Base-by-base conservation (phyloP, 2,797 vertebrate species). In the Pogonophryne albipinna region DNA sequence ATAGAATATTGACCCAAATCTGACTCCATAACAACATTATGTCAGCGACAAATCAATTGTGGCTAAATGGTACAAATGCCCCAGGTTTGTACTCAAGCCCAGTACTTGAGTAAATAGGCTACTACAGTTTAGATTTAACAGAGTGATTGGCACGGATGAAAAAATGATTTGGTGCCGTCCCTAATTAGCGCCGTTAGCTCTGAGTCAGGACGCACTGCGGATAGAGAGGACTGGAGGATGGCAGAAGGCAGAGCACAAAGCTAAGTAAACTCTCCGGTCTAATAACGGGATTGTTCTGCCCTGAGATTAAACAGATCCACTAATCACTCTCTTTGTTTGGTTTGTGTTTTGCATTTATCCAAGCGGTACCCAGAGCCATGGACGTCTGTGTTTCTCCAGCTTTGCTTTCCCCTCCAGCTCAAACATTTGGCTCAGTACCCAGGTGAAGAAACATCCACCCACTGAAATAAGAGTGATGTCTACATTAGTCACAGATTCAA, bases 321-420 rank as follows among this genome's bases (percentile, higher is more conserved):
- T 87, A 76, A 93, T 89, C 87, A 81, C 74, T 79, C 46, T 44
- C 78, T 79, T 71, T 89, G 79, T 86, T 87, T 90, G 71, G 16
- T 77, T 79, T 75, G 69, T 44, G 78, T 63, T 78, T 72, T 74
- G 79, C 75, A 75, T 81, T 80, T 75, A 77, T 82, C 45, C 2
- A 31, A 42, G 77, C 34, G 17, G 63, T 66, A 45, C 59, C 57
- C 16, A 12, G 55, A 51, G 66, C 44, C 3, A 42, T 8, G 65
- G 65, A 38, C 3, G 7, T 62, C 63, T 67, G 60, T 66, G 61
- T 42, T 10, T 50, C 44, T 46, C 46, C 50, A 3, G 58, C 52
- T 45, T 66, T n/a, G 77, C 45, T 20, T 11, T 60, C 58, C 62
- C 62, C 59, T 74, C 52, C 27, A 71, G 53, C 47, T 46, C 7